Base-by-base conservation (phyloP, 2,113 vertebrate genomes). In the Neotoma lepida region DNA sequence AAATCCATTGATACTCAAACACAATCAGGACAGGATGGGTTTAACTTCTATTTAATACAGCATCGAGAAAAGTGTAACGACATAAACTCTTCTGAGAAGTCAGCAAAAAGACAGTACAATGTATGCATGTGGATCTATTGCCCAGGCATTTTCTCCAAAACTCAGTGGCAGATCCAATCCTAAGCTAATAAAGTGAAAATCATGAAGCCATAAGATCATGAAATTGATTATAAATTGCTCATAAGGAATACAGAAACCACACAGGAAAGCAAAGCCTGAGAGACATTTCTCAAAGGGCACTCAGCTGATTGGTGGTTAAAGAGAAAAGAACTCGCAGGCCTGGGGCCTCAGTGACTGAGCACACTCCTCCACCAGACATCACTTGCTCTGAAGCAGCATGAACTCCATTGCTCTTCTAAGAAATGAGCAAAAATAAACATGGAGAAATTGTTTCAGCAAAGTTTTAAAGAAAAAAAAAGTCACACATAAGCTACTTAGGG, bases 141-240 rank as follows among this genome's bases (percentile, higher is more conserved):
- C 51, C 44, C 93, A 66, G 30, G 26, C 24, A 91, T 93, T 81
- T 94, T 88, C 70, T 87, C 84, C 66, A 95, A 95, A 97, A 95
- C 46, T 66, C 87, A 86, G 35, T 9, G 80, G 33, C 81, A 95
- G 24, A 96, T 51, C 44, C 70, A 66, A 94, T 39, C 88, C 49
- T 89, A 86, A 92, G 68, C 0, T 78, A 92, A 96, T 77, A 54
- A 81, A 94, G 41, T 28, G 8, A 71, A 87, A 94, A 87, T 28
- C 73, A 63, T 61, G 33, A 94, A 77, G 66, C 22, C 33, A 39
- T 51, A 51, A 4, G 66, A 82, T 86, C 74, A 77, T 87, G n/a
- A 82, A 91, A 92, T 15, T 84, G 26, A 14, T 92, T 56, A 41
- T 49, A 86, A 90, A 76, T 26, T 61, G 64, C 51, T 80, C 66